phyloP scores from a whole-genome alignment of 2,797 vertebrate species.

The Adelosebastes latens region DNA sequence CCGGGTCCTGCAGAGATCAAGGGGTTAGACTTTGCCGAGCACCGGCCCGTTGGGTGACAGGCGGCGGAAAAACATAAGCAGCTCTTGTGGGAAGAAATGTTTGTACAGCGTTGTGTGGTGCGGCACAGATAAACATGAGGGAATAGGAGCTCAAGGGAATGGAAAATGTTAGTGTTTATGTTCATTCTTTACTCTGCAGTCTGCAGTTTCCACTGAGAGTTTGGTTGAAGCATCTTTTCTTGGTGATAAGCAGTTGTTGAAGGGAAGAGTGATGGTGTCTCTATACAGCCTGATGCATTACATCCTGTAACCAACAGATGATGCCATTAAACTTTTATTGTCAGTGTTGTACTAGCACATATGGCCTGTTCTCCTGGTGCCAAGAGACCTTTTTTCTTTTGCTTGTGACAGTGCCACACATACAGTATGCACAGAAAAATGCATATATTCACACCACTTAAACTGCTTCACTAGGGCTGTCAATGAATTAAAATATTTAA shows the following conservation, averaged over 20 bases:
- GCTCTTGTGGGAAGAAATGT: slow-evolving; percentile 1
- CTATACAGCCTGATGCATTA: background rate
- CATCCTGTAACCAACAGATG: slow-evolving; percentile 33
- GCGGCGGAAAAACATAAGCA: slow-evolving; percentile 9
- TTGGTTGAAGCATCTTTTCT: slow-evolving; percentile 6
- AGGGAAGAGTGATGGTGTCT: background rate
- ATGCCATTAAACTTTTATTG: slow-evolving; percentile 43
- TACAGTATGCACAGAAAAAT: background rate
- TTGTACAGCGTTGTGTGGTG: background rate
- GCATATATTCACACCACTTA: background rate
- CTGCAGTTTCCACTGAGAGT: slow-evolving; percentile 5
- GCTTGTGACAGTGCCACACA: background rate
- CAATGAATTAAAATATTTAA: too few species aligned
- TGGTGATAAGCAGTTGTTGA: background rate
- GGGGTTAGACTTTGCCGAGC: slow-evolving; percentile 9
- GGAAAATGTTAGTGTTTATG: slow-evolving; percentile 13
- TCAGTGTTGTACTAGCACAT: slow-evolving; percentile 13
- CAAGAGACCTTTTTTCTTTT: slow-evolving; percentile 2
- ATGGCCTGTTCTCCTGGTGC: background rate
- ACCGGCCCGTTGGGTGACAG: background rate
- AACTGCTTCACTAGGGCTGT: background rate
- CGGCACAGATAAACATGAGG: slow-evolving; percentile 22
- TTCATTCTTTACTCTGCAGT: background rate
- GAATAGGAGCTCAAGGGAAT: slow-evolving; percentile 2
- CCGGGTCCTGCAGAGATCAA: slow-evolving; percentile 35